Conservation (phyloP, 2,888 invertebrate genomes). For the Pristionchus japonicus region DNA sequence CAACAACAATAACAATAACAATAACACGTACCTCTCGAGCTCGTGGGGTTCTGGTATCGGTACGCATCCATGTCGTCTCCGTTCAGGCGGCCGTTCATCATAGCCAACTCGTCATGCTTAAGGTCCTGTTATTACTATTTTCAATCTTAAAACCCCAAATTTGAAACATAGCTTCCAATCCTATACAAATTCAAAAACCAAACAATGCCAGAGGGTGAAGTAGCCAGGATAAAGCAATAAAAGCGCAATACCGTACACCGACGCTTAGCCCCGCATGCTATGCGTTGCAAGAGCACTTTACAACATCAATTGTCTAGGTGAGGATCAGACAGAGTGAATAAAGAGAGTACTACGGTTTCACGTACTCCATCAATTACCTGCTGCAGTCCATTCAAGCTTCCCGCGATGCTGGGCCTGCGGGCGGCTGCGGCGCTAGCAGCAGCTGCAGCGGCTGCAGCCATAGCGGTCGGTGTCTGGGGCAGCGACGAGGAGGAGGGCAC, state of each 20-base stretch:
- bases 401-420: slow-evolving; percentile 14
- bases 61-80: slow-evolving; percentile 36
- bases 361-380: slow-evolving; percentile 44
- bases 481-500: slow-evolving; percentile 54
- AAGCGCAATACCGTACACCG: too few relatives aligned
- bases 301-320: too few relatives aligned
- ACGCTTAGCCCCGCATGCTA: too few relatives aligned
- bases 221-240: too few relatives aligned
- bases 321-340: too few relatives aligned
- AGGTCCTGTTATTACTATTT: slow-evolving; percentile 39
- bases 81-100: slow-evolving; percentile 42
- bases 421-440: neutral
- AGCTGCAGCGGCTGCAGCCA: neutral
- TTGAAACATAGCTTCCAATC: too few relatives aligned
- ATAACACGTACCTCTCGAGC: neutral
- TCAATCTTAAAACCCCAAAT: too few relatives aligned
- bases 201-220: too few relatives aligned
- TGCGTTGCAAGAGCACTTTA: too few relatives aligned
- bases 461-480: neutral
- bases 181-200: too few relatives aligned
- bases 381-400: slow-evolving; percentile 10
- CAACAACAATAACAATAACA: neutral
- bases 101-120: slow-evolving; percentile 51
- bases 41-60: neutral
- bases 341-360: too few relatives aligned